Percentiles rank a stretch among this genome's conserved stretches.
Conservation (phyloP, 2,797 vertebrate genomes). For the Pantherophis vulpinus region DNA sequence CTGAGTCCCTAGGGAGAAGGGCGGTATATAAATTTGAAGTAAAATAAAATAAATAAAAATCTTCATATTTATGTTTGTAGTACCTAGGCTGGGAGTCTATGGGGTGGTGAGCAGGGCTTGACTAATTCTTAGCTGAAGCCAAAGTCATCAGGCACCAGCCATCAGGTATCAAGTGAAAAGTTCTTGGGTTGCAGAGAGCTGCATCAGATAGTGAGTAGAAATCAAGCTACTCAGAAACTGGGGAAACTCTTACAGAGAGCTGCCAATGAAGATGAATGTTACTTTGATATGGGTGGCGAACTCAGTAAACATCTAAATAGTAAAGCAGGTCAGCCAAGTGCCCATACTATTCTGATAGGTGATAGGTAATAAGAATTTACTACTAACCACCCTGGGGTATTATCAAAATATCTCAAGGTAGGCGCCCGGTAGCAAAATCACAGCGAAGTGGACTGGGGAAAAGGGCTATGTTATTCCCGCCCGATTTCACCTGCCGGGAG, state of each 20-base stretch:
- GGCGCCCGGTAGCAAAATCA: no score
- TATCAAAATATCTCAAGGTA: background rate
- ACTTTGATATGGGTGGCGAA: background rate
- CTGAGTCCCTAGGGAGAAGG: no score
- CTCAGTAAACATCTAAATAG: background rate
- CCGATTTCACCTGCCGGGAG: no score
- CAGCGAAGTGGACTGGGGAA: no score
- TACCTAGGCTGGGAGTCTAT: background rate
- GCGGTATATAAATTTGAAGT: no score
- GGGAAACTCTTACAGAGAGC: background rate
- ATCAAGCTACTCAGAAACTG: background rate
- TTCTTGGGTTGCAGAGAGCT: background rate
- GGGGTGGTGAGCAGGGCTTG: background rate
- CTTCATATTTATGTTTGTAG: background rate
- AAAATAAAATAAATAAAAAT: no score
- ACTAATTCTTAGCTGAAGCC: background rate
- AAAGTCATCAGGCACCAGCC: background rate
- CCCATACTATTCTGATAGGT: background rate
- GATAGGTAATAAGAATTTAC: background rate
- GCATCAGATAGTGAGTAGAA: background rate
- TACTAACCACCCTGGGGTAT: background rate
- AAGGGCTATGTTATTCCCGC: no score
- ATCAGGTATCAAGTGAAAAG: background rate
- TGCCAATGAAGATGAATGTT: background rate
- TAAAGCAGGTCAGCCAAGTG: background rate